A percentile compares a stretch with the other conserved stretches of the same genome.
Evolutionary conservation across 2,113 vertebrate genomes (phyloP).

Genomic region (Corvus cornix): DNA sequence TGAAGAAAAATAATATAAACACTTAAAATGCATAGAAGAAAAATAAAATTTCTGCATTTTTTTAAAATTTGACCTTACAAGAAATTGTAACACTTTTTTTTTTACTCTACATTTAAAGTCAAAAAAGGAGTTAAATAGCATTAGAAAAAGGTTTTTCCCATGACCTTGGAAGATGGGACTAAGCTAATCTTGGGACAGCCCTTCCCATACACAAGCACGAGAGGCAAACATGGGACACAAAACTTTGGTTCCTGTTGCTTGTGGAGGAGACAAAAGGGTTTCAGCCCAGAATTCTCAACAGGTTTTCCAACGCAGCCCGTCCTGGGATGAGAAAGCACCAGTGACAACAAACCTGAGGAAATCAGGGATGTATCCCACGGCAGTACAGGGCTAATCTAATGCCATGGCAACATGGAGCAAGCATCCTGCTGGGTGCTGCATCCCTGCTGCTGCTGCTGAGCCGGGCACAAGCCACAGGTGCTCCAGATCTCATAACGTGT

Average conservation of each 20-base stretch:
- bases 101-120: not conserved
- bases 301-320: not conserved
- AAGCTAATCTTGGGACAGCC: not conserved
- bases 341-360: not conserved
- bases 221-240: not conserved
- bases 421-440: not conserved
- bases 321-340: not conserved
- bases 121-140: not conserved
- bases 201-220: fast-evolving
- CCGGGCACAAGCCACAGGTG: not conserved
- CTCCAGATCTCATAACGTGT: fast-evolving
- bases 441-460: not conserved
- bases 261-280: not conserved
- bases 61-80: conserved; percentile 32
- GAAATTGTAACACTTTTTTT: not conserved
- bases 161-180: not conserved
- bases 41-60: conserved; percentile 44
- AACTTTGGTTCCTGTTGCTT: not conserved
- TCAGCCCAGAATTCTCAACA: not conserved
- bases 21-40: not conserved
- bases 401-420: not conserved
- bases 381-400: not conserved
- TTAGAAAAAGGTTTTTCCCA: not conserved
- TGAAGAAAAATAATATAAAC: not conserved
- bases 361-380: not conserved